Percentiles rank a stretch among this genome's conserved stretches.
These are phyloP conservation scores for Globodera ellingtonae DNA, from an alignment of 1,140 invertebrate genomes.

Conservation along the genomic window DNA sequence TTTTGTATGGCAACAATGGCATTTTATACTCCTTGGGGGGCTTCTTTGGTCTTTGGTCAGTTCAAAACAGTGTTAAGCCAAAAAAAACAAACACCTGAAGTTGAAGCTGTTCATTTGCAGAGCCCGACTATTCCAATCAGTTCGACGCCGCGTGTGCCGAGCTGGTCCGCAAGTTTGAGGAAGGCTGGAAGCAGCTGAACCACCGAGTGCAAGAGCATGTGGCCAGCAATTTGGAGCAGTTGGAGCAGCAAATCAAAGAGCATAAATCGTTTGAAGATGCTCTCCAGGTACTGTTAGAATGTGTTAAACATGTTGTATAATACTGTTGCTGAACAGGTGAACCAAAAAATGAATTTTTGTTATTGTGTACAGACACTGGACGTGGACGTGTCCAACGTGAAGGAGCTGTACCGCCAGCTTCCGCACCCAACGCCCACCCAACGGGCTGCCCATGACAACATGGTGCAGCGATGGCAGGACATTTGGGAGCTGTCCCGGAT, in stretches of 20 bases:
- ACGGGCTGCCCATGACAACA: slow-evolving; percentile 81
- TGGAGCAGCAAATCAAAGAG: slow-evolving; percentile 83
- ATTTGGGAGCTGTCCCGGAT: slow-evolving; percentile 81
- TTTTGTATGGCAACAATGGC: too few relatives aligned
- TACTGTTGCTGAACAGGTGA: background rate
- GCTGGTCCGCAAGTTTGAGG: slow-evolving; percentile 80
- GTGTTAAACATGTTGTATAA: background rate
- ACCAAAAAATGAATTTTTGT: background rate
- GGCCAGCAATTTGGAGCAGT: slow-evolving; percentile 79
- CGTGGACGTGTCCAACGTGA: slow-evolving; percentile 73
- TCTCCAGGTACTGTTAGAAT: slow-evolving; percentile 57
- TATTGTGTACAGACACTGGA: slow-evolving; percentile 69
- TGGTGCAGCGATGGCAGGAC: slow-evolving; percentile 87
- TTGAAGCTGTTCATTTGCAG: slow-evolving; percentile 64
- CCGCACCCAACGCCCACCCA: slow-evolving; percentile 81
- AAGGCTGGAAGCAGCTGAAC: slow-evolving; percentile 81
- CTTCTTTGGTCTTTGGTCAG: too few relatives aligned
- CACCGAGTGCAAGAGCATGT: slow-evolving; percentile 78
- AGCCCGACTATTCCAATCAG: slow-evolving; percentile 82
- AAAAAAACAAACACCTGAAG: slow-evolving; percentile 18
- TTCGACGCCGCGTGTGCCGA: slow-evolving; percentile 81
- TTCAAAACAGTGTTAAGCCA: background rate
- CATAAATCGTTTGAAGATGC: slow-evolving; percentile 74
- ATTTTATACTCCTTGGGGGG: too few relatives aligned
- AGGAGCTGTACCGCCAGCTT: slow-evolving; percentile 66